phyloP scores from a whole-genome alignment of 92 coral and sea anemone genomes.

The Actinernus sp. region DNA sequence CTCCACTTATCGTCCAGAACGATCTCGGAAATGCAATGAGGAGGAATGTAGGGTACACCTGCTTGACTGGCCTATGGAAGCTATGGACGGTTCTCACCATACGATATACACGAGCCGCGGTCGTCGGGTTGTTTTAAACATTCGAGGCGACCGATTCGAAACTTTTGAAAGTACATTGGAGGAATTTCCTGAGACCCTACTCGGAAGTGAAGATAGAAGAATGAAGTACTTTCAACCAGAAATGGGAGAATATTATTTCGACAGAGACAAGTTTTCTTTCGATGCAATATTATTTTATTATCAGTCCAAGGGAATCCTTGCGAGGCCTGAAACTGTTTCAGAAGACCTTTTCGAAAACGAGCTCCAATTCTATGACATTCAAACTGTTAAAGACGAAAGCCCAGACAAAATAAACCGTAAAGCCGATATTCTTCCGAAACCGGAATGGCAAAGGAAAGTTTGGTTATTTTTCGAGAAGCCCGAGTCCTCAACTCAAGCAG shows the following conservation, averaged over 20 bases:
- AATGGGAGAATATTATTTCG: constrained; percentile 75
- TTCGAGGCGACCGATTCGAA: constrained; percentile 84
- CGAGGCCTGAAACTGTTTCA: constrained; percentile 86
- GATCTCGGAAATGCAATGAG: too few relatives aligned
- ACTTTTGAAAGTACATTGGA: constrained; percentile 83
- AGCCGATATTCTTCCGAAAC: constrained; percentile 23
- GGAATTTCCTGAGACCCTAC: constrained; percentile 85
- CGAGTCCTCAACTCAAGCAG: constrained; percentile 74
- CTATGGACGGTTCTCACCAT: too few relatives aligned
- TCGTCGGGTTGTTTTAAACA: constrained; percentile 68
- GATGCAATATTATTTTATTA: constrained; percentile 93
- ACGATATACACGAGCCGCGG: too few relatives aligned
- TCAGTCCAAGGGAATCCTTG: constrained; percentile 90
- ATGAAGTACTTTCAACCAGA: constrained; percentile 64
- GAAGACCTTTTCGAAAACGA: constrained; percentile 84
- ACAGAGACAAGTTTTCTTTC: constrained; percentile 84
- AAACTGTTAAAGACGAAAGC: constrained; percentile 15
- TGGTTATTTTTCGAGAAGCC: constrained; percentile 88
- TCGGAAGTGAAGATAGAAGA: constrained; percentile 78
- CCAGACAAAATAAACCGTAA: constrained; percentile 2
- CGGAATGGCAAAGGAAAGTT: constrained; percentile 59
- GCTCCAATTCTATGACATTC: constrained; percentile 78
- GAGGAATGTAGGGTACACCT: too few relatives aligned
- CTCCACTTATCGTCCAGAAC: too few relatives aligned
- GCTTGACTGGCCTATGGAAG: too few relatives aligned